Conservation (phyloP, 2,888 invertebrate genomes). For the Parnassius glacialis region DNA sequence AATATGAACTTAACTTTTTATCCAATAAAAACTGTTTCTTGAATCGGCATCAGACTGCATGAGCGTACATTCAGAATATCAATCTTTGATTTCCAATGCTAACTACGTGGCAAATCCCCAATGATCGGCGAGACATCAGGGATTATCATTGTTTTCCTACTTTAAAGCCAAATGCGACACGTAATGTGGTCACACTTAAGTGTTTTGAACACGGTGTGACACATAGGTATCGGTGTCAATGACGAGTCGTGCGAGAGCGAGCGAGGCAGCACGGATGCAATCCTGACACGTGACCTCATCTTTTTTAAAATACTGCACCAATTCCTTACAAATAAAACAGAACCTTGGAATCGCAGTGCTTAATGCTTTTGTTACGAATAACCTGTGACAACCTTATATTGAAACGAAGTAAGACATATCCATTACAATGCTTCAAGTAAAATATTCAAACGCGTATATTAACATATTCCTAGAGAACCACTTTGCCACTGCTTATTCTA, state of each 20-base stretch:
- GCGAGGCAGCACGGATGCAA: constrained; percentile 28
- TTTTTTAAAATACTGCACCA: constrained; percentile 27
- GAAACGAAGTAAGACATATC: neutral
- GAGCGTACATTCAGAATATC: constrained; percentile 36
- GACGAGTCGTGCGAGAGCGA: constrained; percentile 11
- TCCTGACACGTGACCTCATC: constrained; percentile 30
- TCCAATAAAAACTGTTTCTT: constrained; percentile 29
- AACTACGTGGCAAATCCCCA: constrained; percentile 39
- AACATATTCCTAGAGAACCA: constrained; percentile 1
- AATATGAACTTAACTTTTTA: constrained; percentile 23
- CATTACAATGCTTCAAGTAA: neutral
- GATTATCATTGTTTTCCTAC: constrained; percentile 35
- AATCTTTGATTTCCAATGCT: constrained; percentile 40
- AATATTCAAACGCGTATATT: constrained; percentile 6
- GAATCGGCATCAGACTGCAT: constrained; percentile 30
- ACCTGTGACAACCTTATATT: constrained; percentile 1
- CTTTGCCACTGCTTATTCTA: neutral
- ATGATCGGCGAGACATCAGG: constrained; percentile 34
- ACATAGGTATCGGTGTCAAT: constrained; percentile 25
- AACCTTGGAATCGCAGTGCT: constrained; percentile 1
- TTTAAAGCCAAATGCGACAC: constrained; percentile 20
- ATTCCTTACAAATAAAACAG: constrained; percentile 23
- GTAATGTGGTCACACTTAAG: constrained; percentile 13
- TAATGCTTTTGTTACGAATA: constrained; percentile 14
- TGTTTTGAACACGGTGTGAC: constrained; percentile 26